These are phyloP conservation scores for Aplysina aerophoba DNA, from an alignment of 37 sponge, comb jelly and placozoan species.

Conservation along the genomic window DNA sequence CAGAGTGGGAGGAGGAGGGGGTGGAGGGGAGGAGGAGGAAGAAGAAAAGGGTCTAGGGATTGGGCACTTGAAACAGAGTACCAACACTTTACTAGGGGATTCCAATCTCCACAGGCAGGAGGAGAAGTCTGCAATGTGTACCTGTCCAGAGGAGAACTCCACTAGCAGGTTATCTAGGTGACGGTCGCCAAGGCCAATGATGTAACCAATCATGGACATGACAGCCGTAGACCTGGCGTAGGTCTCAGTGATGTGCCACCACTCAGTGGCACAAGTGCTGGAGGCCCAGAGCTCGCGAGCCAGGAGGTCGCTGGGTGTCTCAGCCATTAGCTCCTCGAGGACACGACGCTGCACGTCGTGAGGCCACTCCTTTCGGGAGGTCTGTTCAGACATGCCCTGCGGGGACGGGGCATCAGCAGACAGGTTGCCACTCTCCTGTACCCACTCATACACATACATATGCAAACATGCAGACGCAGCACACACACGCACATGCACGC, in stretches of 20 bases:
- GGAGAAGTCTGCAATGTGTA: slow-evolving; percentile 26
- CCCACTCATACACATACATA: not conserved
- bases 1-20: too few relatives aligned
- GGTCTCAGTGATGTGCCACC: slow-evolving; percentile 92
- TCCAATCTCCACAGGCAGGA: too few relatives aligned
- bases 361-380: slow-evolving; percentile 94
- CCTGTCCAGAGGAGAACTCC: slow-evolving; percentile 91
- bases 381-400: slow-evolving; percentile 72
- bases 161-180: slow-evolving; percentile 98
- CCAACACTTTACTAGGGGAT: too few relatives aligned
- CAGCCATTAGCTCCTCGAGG: slow-evolving; percentile 83
- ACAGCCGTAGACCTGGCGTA: slow-evolving; percentile 95
- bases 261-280: slow-evolving; percentile 93
- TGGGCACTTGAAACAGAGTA: not conserved
- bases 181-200: slow-evolving; percentile 98
- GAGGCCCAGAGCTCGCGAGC: slow-evolving; percentile 95
- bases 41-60: not conserved
- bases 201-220: slow-evolving; percentile 99
- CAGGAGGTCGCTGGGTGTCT: slow-evolving; percentile 92
- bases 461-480: too few relatives aligned
- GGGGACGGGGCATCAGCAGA: not conserved
- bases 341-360: slow-evolving; percentile 76
- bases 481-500: too few relatives aligned
- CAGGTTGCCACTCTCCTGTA: not conserved
- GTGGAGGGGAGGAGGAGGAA: not conserved